Percentiles rank a stretch among this genome's conserved stretches.
These are phyloP conservation scores for Callosobruchus maculatus DNA, from an alignment of 2,888 invertebrate genomes.

Conservation along the genomic window DNA sequence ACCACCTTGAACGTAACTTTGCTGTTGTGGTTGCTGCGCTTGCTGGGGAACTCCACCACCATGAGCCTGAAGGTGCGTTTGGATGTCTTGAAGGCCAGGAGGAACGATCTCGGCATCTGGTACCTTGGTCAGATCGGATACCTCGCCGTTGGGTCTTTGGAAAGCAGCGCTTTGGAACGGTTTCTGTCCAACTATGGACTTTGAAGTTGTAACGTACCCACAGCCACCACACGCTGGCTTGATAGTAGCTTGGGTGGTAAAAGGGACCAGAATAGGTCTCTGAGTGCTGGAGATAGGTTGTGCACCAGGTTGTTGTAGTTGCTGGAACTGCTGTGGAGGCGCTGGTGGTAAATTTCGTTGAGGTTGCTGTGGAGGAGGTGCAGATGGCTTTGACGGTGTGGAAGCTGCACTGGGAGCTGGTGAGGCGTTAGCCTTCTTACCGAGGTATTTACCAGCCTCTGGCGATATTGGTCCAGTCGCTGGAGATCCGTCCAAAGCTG, in stretches of 20 bases:
- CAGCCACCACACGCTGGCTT: conserved; percentile 58
- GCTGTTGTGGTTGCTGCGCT: too few species aligned
- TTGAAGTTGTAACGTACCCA: conserved; percentile 55
- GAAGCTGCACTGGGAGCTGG: neutral
- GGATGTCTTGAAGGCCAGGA: neutral
- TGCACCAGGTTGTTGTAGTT: neutral
- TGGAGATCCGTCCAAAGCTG: conserved; percentile 41
- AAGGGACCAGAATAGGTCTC: conserved; percentile 20
- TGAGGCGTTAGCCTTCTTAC: conserved; percentile 12
- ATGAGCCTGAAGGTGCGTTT: too few species aligned
- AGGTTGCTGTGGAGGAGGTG: conserved; percentile 3
- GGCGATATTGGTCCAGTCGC: conserved; percentile 31
- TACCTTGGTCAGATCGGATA: neutral
- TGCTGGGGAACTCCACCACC: too few species aligned
- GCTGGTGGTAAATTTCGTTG: neutral
- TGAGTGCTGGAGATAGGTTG: conserved; percentile 21
- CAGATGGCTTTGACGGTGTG: conserved; percentile 1
- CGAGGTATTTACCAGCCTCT: conserved; percentile 27
- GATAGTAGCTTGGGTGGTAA: conserved; percentile 44
- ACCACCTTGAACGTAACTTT: too few species aligned
- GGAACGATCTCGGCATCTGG: conserved; percentile 6
- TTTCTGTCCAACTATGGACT: conserved; percentile 39
- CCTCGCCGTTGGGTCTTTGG: conserved; percentile 7
- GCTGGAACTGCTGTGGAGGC: conserved; percentile 8
- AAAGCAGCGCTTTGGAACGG: conserved; percentile 26